Conservation (phyloP, 92 coral and sea anemone species). For the Umimayanthus chanpuru region DNA sequence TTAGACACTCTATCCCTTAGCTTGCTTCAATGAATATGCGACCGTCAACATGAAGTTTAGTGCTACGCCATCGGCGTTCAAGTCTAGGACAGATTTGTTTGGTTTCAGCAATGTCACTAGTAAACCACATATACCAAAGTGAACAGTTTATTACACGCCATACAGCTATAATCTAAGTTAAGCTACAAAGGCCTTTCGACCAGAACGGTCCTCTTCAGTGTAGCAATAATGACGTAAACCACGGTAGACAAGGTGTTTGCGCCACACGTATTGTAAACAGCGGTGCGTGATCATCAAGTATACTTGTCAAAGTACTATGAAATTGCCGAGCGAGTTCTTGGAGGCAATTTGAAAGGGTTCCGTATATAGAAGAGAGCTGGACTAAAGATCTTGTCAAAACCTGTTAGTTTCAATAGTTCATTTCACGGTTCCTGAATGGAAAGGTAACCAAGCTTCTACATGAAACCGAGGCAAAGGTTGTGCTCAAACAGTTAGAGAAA, state of each 20-base stretch:
- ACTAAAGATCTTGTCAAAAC: neutral
- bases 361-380: neutral
- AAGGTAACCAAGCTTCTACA: too few species aligned
- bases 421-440: too few species aligned
- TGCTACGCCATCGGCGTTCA: constrained; percentile 12
- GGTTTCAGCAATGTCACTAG: neutral
- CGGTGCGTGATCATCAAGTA: neutral
- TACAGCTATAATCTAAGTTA: too few species aligned
- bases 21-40: too few species aligned
- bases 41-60: neutral
- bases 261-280: neutral
- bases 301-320: neutral
- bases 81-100: neutral
- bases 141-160: too few species aligned
- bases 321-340: neutral
- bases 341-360: neutral
- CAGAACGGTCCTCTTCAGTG: too few species aligned
- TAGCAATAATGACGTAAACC: neutral
- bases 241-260: neutral
- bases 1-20: too few species aligned
- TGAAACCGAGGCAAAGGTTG: too few species aligned
- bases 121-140: too few species aligned
- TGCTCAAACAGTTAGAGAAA: too few species aligned
- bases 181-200: too few species aligned
- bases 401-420: neutral